Evolutionary conservation across 1,140 invertebrate genomes (phyloP).

Genomic region (Bradysia coprophila): DNA sequence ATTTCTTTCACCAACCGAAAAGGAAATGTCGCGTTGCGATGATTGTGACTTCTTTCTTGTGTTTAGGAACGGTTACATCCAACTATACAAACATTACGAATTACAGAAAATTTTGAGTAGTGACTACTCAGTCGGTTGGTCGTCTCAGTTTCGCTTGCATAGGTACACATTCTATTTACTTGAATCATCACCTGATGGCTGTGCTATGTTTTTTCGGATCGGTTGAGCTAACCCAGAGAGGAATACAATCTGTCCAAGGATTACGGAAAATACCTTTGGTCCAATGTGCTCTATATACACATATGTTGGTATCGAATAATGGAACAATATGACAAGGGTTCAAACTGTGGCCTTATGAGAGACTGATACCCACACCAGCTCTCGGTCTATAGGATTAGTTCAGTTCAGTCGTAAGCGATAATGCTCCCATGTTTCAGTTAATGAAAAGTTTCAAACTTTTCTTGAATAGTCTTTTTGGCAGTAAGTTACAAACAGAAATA

Average conservation of each 20-base stretch:
- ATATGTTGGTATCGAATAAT: too few species aligned
- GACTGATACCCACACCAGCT: too few species aligned
- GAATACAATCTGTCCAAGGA: conserved; percentile 71
- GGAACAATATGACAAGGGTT: too few species aligned
- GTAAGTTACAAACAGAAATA: too few species aligned
- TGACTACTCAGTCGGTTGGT: too few species aligned
- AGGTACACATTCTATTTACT: neutral
- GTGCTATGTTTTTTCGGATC: conserved; percentile 61
- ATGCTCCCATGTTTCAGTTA: too few species aligned
- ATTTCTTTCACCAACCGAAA: conserved; percentile 2
- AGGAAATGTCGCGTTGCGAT: neutral
- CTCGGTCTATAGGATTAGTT: too few species aligned
- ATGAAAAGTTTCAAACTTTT: too few species aligned
- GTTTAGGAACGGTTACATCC: conserved; percentile 53
- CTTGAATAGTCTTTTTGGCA: too few species aligned
- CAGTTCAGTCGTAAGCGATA: too few species aligned
- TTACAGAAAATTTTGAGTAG: conserved; percentile 60
- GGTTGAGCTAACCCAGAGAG: conserved; percentile 43
- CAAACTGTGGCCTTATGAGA: too few species aligned
- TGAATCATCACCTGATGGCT: conserved; percentile 30
- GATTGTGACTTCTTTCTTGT: conserved; percentile 3
- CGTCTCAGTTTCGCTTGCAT: conserved; percentile 1
- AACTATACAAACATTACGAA: conserved; percentile 42
- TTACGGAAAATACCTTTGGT: conserved; percentile 71
- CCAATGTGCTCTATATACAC: conserved; percentile 82